phyloP scores from a whole-genome alignment of 2,113 vertebrate species.

The Corythornis vintsioides region DNA sequence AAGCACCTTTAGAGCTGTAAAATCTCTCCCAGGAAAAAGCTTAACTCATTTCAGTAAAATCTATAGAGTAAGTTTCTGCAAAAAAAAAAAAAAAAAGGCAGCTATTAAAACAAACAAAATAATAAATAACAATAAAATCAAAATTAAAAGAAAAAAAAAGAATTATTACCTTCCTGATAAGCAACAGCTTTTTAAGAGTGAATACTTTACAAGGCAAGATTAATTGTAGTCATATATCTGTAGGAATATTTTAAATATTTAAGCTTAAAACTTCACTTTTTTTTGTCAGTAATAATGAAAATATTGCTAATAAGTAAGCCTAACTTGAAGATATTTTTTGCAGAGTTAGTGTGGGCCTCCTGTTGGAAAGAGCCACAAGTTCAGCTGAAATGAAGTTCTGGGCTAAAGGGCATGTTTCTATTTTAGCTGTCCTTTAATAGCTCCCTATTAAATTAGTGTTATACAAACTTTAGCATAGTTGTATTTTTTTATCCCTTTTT shows the following conservation, averaged over 20 bases:
- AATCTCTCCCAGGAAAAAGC: neutral
- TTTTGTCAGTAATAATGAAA: neutral
- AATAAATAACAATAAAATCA: no score
- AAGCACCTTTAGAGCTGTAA: neutral
- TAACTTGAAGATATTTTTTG: conserved; percentile 7
- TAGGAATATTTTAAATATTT: neutral
- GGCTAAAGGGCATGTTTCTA: conserved; percentile 23
- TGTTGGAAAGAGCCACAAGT: neutral
- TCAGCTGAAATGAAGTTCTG: conserved; percentile 23
- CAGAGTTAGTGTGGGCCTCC: neutral
- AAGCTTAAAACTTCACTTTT: neutral
- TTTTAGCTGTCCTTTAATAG: conserved; percentile 20
- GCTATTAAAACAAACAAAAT: neutral
- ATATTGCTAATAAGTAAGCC: neutral
- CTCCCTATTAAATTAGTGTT: conserved; percentile 8
- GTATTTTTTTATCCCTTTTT: neutral
- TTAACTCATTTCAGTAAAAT: neutral
- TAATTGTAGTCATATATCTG: neutral
- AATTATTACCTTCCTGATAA: neutral
- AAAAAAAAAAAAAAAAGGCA: neutral
- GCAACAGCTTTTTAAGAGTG: neutral
- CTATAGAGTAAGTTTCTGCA: neutral
- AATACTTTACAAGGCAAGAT: neutral
- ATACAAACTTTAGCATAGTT: conserved; percentile 22
- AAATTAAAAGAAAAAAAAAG: neutral